Evolutionary conservation across 1,140 invertebrate species (phyloP).

Genomic region (Dendroctonus ponderosae): DNA sequence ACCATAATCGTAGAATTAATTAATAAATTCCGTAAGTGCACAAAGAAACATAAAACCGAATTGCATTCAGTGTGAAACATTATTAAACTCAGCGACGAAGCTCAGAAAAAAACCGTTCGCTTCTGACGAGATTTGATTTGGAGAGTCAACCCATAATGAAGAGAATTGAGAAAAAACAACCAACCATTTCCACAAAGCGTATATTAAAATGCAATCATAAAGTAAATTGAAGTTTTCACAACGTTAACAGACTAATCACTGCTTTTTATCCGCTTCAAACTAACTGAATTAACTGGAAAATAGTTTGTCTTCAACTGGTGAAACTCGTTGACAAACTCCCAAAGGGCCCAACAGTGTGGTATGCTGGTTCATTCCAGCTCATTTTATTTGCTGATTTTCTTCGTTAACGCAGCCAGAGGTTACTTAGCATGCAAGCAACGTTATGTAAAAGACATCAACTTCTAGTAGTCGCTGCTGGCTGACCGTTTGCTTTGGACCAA

Average conservation of each 20-base stretch:
- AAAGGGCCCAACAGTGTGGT: neutral
- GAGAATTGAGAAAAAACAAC: no score
- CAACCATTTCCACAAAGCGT: no score
- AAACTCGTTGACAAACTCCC: constrained; percentile 7
- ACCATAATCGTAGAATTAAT: constrained; percentile 31
- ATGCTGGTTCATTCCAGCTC: constrained; percentile 1
- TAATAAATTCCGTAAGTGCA: constrained; percentile 30
- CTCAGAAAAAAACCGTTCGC: constrained; percentile 9
- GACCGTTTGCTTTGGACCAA: constrained; percentile 3
- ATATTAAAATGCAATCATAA: no score
- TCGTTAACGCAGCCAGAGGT: neutral
- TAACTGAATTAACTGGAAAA: neutral
- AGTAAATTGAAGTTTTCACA: no score
- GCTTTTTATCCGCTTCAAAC: no score
- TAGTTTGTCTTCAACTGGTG: neutral
- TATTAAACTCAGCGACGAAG: constrained; percentile 15
- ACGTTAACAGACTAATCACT: no score
- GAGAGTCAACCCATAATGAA: neutral
- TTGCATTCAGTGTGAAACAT: constrained; percentile 26
- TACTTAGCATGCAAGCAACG: constrained; percentile 6
- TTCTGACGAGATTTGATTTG: neutral
- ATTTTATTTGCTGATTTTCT: neutral
- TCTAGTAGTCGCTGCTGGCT: neutral
- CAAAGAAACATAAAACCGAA: constrained; percentile 30
- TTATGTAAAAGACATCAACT: constrained; percentile 13